Evolutionary conservation across 2,888 invertebrate genomes (phyloP), one percentile per base, ranked within the genome.

Genomic region (Oscheius sp.): DNA sequence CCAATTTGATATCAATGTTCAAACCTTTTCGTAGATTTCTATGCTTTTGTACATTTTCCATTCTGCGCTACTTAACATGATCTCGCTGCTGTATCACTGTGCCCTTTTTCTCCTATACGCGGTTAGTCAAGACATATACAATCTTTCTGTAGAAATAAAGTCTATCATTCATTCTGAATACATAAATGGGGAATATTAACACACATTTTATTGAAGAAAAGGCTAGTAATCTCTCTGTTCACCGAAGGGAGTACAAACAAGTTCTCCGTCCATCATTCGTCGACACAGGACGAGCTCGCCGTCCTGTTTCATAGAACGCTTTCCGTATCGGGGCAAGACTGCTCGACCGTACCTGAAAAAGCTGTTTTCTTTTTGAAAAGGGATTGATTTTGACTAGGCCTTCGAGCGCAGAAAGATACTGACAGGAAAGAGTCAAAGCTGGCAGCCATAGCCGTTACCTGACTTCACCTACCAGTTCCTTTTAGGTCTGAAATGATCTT

Each of bases 261-360:
- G 48, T 32, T 70, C 70, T 58, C 70, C 70, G 47, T 59, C 59
- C 11, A 33, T 29, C 50, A 68, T 35, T 29, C 70, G 55, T 21
- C 70, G 70, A 50, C 70, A 70, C 21, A 70, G 50, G 2, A 70
- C 21, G 2, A 70, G 70, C 13, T 70, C 70, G 11, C 59, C 48
- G 47, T 70, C 70, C 11, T 57, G 57, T 47, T 32, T 57, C 42
- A 59, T 51, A 10, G 73, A 32, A n/a, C 73, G 73, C 35, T 73
- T 73, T 42, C 73, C 73, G 53, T 73, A 73, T 37, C 73, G 51
- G 4, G 73, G 73, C 35, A 73, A 42, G 10, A 73, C 73, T 21
- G 73, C 73, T n/a, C 73, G 62, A 33, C 73, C 73, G 47, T 73
- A 73, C 62, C 73, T 73, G 42, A 37, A 73, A 73, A 2, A 33